Evolutionary conservation across 2,797 vertebrate genomes (phyloP).

Genomic region (Chromobotia macracanthus): DNA sequence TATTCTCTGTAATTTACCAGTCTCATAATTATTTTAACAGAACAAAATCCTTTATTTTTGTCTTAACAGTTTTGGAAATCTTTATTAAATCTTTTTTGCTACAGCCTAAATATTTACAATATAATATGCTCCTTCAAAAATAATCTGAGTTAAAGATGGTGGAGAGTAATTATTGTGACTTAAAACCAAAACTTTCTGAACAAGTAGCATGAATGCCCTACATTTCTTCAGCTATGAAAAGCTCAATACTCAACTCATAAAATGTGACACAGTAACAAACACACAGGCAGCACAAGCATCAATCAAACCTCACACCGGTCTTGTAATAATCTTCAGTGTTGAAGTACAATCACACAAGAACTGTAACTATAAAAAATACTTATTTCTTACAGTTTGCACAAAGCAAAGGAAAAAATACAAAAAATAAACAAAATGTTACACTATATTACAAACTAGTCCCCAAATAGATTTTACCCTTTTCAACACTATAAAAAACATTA

Average conservation of each 20-base stretch:
- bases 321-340: conserved; percentile 2
- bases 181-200: neutral
- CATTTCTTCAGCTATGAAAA: neutral
- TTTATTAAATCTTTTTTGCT: neutral
- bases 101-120: neutral
- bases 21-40: neutral
- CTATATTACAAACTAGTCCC: neutral
- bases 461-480: neutral
- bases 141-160: neutral
- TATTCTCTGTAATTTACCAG: neutral
- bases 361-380: neutral
- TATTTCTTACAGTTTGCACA: neutral
- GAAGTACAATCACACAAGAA: neutral
- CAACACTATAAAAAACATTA: neutral
- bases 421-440: neutral
- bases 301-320: neutral
- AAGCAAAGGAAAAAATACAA: neutral
- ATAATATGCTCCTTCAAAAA: neutral
- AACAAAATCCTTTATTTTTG: neutral
- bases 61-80: no score
- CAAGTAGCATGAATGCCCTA: no score
- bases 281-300: neutral
- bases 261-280: neutral
- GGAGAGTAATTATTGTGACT: neutral
- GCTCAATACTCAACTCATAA: neutral